These are phyloP conservation scores for Drosophila incognita DNA, from an alignment of 2,888 invertebrate genomes.

Conservation along the genomic window DNA sequence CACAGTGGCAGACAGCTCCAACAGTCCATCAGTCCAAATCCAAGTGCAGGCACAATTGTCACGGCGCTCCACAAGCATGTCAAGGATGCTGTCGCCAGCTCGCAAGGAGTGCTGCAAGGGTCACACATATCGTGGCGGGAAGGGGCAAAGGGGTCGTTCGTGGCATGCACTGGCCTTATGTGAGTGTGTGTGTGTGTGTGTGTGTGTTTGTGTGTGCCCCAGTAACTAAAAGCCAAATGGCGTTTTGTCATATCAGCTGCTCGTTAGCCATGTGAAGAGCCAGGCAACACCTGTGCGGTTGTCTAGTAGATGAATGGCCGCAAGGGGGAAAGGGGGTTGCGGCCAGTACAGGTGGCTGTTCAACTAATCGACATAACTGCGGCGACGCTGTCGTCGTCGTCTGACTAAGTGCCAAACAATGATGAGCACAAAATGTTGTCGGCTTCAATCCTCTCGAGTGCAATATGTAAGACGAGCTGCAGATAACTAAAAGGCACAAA, in stretches of 20 bases:
- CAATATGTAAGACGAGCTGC: slow-evolving; percentile 16
- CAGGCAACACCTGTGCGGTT: slow-evolving; percentile 9
- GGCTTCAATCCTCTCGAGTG: slow-evolving; percentile 30
- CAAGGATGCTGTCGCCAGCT: slow-evolving; percentile 71
- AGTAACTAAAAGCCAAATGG: slow-evolving; percentile 73
- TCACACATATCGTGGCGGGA: not conserved
- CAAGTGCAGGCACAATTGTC: slow-evolving; percentile 65
- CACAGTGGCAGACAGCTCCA: slow-evolving; percentile 29
- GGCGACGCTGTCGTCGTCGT: slow-evolving; percentile 48
- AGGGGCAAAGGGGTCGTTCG: slow-evolving; percentile 4
- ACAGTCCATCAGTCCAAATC: slow-evolving; percentile 27
- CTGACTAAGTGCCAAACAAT: slow-evolving; percentile 76
- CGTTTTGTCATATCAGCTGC: slow-evolving; percentile 76
- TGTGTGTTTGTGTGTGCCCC: slow-evolving; percentile 31
- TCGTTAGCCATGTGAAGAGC: slow-evolving; percentile 65
- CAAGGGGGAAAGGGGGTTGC: slow-evolving; percentile 2
- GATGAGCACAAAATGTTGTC: slow-evolving; percentile 62
- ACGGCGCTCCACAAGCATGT: slow-evolving; percentile 70
- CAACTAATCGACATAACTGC: slow-evolving; percentile 68
- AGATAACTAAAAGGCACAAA: not conserved
- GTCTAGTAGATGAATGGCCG: not conserved
- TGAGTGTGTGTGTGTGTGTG: not conserved
- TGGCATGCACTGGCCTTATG: slow-evolving; percentile 40
- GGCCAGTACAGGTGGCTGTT: slow-evolving; percentile 26
- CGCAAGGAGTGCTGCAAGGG: slow-evolving; percentile 17